Evolutionary conservation across 2,113 vertebrate species (phyloP).

Genomic region (Sus scrofa): T2T-Sscrofa CM000825.6:46584501-46585000

Average conservation of each 20-base stretch:
- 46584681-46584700: background rate
- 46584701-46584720: background rate
- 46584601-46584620: background rate
- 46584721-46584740: background rate
- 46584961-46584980: no score
- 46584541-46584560: background rate
- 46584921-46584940: no score
- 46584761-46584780: background rate
- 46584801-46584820: background rate
- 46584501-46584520: no score
- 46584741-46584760: fast-evolving
- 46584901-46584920: no score
- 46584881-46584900: no score
- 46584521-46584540: background rate
- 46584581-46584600: background rate
- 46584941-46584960: no score
- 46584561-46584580: no score
- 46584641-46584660: background rate
- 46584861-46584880: no score
- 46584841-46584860: background rate
- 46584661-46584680: background rate
- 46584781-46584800: background rate
- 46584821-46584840: background rate
- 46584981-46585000: no score
- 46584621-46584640: no score